phyloP scores from a whole-genome alignment of 1,140 invertebrate genomes.

The Bilobella aurantiaca region DNA sequence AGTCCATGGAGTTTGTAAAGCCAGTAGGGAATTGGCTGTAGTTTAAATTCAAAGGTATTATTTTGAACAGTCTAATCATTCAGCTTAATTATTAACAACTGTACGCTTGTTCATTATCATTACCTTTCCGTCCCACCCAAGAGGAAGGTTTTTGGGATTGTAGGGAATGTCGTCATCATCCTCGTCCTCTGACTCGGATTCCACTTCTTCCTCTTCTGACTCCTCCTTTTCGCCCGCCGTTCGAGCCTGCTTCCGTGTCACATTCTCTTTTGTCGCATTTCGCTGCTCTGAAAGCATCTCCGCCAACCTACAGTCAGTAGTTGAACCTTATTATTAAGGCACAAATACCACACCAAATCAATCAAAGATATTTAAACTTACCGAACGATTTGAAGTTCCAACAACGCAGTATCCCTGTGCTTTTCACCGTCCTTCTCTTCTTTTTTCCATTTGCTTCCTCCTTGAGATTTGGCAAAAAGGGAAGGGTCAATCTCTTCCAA shows the following conservation, averaged over 20 bases:
- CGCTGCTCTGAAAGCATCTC: conserved; percentile 74
- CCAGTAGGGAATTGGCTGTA: conserved; percentile 95
- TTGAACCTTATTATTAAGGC: too few species aligned
- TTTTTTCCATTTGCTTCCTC: conserved; percentile 45
- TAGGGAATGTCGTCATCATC: conserved; percentile 92
- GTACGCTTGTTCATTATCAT: conserved; percentile 15
- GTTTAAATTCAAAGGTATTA: conserved; percentile 28
- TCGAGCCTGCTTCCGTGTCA: conserved; percentile 92
- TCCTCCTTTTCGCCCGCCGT: conserved; percentile 89
- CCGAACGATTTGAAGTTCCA: conserved; percentile 82
- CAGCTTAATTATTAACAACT: too few species aligned
- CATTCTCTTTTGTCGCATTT: conserved; percentile 89
- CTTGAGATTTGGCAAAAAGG: conserved; percentile 74
- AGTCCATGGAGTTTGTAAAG: conserved; percentile 97
- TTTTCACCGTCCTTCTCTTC: conserved; percentile 54
- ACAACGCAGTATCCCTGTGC: conserved; percentile 61
- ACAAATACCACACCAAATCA: too few species aligned
- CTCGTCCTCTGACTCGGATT: conserved; percentile 73
- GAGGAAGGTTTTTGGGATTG: conserved; percentile 97
- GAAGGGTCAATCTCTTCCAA: conserved; percentile 70
- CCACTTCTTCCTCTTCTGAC: conserved; percentile 80
- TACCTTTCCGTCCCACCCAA: conserved; percentile 98
- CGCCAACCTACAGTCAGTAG: conserved; percentile 60
- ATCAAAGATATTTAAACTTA: too few species aligned
- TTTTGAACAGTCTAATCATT: not conserved